Conservation (phyloP, 2,113 vertebrate species). For the Choloepus hoffmanni region DNA sequence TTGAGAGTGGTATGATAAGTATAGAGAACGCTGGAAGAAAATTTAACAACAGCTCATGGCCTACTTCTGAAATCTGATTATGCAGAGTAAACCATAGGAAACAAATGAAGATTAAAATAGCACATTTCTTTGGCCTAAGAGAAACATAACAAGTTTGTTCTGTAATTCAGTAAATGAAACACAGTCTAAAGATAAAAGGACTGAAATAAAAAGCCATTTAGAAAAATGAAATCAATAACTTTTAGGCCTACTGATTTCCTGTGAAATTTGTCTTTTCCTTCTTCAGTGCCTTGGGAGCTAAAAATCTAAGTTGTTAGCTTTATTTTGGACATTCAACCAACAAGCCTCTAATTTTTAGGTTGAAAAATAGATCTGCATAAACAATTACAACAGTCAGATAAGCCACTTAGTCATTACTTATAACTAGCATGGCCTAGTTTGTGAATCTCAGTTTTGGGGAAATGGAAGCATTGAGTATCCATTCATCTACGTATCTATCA, state of each 20-base stretch:
- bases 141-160: constrained; percentile 68
- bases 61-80: constrained; percentile 71
- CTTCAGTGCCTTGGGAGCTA: not conserved
- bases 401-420: not conserved
- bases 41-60: constrained; percentile 56
- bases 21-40: constrained; percentile 58
- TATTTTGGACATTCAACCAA: not conserved
- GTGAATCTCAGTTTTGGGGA: not conserved
- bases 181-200: constrained; percentile 58
- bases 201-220: constrained; percentile 57
- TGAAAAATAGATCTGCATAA: constrained; percentile 23
- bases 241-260: constrained; percentile 14
- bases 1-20: constrained; percentile 41
- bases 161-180: constrained; percentile 69
- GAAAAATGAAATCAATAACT: constrained; percentile 64
- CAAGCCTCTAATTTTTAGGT: not conserved
- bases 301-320: constrained; percentile 13
- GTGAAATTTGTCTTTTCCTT: constrained; percentile 43
- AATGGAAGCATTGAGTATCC: not conserved
- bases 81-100: constrained; percentile 66
- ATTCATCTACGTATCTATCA: not conserved
- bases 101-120: constrained; percentile 68
- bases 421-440: not conserved
- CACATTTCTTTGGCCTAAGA: constrained; percentile 49
- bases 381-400: not conserved